phyloP scores from a whole-genome alignment of 2,113 vertebrate genomes.

The Brachionichthys hirsutus region DNA sequence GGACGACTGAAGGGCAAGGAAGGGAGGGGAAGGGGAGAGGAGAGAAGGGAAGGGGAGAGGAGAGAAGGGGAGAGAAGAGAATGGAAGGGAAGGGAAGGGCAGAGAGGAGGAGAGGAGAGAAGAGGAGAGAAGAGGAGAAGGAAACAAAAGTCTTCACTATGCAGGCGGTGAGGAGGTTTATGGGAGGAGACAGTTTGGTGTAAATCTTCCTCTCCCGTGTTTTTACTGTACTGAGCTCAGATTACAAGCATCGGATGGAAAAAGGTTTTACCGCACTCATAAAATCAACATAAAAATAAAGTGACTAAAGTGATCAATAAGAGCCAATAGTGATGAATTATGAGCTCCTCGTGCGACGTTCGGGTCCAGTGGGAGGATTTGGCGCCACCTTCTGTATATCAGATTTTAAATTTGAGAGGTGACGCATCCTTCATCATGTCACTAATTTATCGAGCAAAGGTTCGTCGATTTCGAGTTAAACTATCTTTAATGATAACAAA shows the following conservation, averaged over 20 bases:
- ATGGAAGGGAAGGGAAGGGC: not conserved
- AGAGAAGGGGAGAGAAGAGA: not conserved
- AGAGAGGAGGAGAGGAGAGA: not conserved
- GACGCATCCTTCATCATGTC: too few species aligned
- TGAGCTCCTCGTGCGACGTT: not conserved
- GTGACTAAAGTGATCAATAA: not conserved
- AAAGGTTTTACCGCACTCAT: not conserved
- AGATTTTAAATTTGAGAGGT: constrained; percentile 11
- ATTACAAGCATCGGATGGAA: not conserved
- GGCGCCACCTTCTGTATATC: constrained; percentile 43
- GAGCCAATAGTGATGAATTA: constrained; percentile 1
- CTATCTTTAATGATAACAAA: too few species aligned
- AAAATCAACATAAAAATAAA: constrained; percentile 9
- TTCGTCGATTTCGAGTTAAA: too few species aligned
- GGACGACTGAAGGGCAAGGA: too few species aligned
- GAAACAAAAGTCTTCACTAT: not conserved
- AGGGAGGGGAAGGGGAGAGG: too few species aligned
- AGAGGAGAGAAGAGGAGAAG: not conserved
- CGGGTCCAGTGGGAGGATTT: not conserved
- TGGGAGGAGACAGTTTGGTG: constrained; percentile 19
- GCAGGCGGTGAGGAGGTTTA: constrained; percentile 4
- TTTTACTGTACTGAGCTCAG: constrained; percentile 6
- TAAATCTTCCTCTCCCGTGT: not conserved
- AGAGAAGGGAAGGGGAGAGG: not conserved
- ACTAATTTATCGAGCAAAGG: too few species aligned